Evolutionary conservation across 2,113 vertebrate genomes (phyloP).

Genomic region (Ranitomeya variabilis): DNA sequence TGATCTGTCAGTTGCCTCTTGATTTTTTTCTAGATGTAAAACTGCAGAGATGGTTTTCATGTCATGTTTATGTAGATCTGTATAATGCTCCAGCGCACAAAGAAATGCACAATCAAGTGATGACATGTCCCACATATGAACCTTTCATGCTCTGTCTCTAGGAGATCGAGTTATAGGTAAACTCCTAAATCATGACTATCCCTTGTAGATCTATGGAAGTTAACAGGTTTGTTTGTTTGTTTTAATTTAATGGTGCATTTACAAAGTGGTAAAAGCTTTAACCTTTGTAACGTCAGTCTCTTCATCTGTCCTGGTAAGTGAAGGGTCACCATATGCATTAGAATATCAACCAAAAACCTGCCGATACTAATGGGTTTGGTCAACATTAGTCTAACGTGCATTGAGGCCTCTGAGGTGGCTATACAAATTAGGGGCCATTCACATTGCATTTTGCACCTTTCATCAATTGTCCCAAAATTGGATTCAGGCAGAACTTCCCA

Average conservation of each 20-base stretch:
- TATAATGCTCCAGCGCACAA: conserved; percentile 11
- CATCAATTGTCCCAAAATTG: no score
- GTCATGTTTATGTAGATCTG: conserved; percentile 1
- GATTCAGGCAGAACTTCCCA: no score
- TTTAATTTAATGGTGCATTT: conserved; percentile 5
- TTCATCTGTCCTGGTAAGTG: no score
- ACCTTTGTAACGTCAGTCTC: background rate
- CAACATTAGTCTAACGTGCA: no score
- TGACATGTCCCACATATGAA: background rate
- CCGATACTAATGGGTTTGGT: background rate
- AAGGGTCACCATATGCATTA: no score
- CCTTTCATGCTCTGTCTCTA: background rate
- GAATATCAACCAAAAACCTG: no score
- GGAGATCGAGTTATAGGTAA: background rate
- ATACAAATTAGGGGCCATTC: no score
- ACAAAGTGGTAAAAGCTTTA: conserved; percentile 6
- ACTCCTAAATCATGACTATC: conserved; percentile 8
- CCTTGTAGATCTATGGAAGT: background rate
- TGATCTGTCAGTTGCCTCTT: background rate
- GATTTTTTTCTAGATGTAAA: background rate
- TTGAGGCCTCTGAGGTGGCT: no score
- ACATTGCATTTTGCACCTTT: no score
- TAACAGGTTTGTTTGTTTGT: background rate
- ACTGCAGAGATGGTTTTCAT: background rate
- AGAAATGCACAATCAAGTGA: conserved; percentile 9